Evolutionary conservation across 2,888 invertebrate species (phyloP), one percentile per base, ranked within the genome.

Genomic region (Drosophila sordidapex): DNA sequence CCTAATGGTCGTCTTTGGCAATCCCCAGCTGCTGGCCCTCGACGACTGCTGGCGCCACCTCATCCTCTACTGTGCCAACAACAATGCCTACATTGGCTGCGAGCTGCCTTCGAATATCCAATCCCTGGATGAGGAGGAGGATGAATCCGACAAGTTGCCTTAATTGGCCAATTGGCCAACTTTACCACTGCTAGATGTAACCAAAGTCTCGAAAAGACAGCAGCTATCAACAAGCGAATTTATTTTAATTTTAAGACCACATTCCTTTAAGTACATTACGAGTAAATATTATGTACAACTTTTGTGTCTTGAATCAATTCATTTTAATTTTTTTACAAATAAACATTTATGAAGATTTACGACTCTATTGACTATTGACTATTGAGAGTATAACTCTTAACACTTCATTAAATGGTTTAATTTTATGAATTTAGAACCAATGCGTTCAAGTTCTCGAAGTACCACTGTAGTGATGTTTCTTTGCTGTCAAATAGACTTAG

Each of bases 1-100:
- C 10, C 94, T 98, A 33, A 94, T 97, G 7, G 94, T 98, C 46
- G 94, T 99, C 59, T 94, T 98, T 80, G 98, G 98, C 52, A 97
- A 98, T 93, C 98, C 98, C 0, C 94, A 95, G 84, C 92, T 97
- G 33, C 92, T 98, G 29, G 91, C 93, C 4, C 91, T 93, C 35
- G 97, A 97, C 91, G 93, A 94, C 0, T 94, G 95, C 79, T 98
- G 97, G 98, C 93, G 94, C 21, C 93, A 93, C 75, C 94, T 96
- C 10, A 93, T 97, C 10, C 92, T 93, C 33, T 95, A 95, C 88
- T 96, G 96, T 74, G 91, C 95, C 0, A 92, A 94, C 54, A 94
- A 94, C 70, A 94, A 95, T 59, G 95, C 95, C 56, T 97, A 96
- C 84, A 94, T 94, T 70, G 97, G 97, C 35, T 96, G 96, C 92